Percentiles rank a stretch among this genome's conserved stretches.
These are phyloP conservation scores for Parapristionchus giblindavisi DNA, from an alignment of 2,888 invertebrate species.

Conservation along the genomic window DNA sequence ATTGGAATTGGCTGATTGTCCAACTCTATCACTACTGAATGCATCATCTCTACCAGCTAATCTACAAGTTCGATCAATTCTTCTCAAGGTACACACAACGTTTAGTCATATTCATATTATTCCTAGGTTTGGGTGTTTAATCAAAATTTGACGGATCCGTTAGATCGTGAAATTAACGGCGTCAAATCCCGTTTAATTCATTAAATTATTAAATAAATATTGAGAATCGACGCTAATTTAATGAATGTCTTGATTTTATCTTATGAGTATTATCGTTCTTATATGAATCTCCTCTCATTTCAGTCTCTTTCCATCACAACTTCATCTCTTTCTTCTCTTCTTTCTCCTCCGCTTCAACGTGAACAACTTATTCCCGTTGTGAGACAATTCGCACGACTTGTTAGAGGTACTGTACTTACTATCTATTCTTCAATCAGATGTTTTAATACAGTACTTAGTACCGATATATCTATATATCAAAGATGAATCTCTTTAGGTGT, in stretches of 20 bases:
- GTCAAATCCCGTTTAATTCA: too few relatives aligned
- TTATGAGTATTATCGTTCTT: not conserved
- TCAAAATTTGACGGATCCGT: too few relatives aligned
- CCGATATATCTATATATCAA: not conserved
- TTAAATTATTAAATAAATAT: too few relatives aligned
- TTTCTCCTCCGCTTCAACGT: not conserved
- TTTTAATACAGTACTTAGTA: not conserved
- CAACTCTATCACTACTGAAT: constrained; percentile 28
- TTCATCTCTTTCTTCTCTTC: constrained; percentile 9
- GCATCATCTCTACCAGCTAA: constrained; percentile 26
- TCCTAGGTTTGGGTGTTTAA: too few relatives aligned
- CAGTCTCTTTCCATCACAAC: constrained; percentile 26
- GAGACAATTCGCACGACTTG: constrained; percentile 23
- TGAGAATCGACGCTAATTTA: too few relatives aligned
- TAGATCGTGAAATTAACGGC: too few relatives aligned
- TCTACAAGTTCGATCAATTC: constrained; percentile 21
- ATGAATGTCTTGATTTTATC: not conserved
- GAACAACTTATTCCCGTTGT: constrained; percentile 13
- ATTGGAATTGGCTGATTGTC: constrained; percentile 26
- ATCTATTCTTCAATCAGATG: not conserved
- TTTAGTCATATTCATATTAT: too few relatives aligned
- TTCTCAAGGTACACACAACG: constrained; percentile 35
- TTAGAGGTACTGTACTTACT: not conserved
- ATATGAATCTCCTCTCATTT: not conserved
- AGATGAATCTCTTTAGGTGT: not conserved